Evolutionary conservation across 2,888 invertebrate species (phyloP).

Genomic region (Bellardia bayeri): DNA sequence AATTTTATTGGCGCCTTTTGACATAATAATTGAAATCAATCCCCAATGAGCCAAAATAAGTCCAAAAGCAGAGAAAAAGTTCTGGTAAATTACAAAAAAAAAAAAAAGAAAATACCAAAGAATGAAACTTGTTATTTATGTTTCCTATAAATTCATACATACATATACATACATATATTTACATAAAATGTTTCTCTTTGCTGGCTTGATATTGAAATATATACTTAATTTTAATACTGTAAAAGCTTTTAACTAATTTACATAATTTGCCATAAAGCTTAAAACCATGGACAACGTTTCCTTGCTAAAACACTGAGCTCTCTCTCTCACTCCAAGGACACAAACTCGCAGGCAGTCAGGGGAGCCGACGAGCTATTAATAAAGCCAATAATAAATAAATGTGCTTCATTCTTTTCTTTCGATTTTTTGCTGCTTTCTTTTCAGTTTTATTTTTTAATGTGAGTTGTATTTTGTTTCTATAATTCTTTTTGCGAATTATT

Average conservation of each 20-base stretch:
- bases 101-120: slow-evolving; percentile 1
- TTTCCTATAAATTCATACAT: neutral
- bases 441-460: neutral
- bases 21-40: slow-evolving; percentile 69
- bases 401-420: neutral
- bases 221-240: slow-evolving; percentile 79
- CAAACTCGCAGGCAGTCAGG: neutral
- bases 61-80: neutral
- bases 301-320: slow-evolving; percentile 1
- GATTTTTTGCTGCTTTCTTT: neutral
- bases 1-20: slow-evolving; percentile 60
- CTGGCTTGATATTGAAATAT: slow-evolving; percentile 72
- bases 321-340: neutral
- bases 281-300: slow-evolving; percentile 37
- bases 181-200: slow-evolving; percentile 23
- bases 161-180: neutral
- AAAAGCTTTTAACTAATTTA: slow-evolving; percentile 83
- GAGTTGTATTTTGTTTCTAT: neutral
- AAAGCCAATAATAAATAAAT: neutral
- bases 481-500: slow-evolving; percentile 16
- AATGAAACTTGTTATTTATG: slow-evolving; percentile 32
- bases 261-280: slow-evolving; percentile 80
- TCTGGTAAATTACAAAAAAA: slow-evolving; percentile 4
- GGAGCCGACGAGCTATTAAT: neutral
- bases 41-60: slow-evolving; percentile 44